These are phyloP conservation scores for Yoshiicerus persimilis DNA, from an alignment of 1,140 invertebrate species.

Conservation along the genomic window DNA sequence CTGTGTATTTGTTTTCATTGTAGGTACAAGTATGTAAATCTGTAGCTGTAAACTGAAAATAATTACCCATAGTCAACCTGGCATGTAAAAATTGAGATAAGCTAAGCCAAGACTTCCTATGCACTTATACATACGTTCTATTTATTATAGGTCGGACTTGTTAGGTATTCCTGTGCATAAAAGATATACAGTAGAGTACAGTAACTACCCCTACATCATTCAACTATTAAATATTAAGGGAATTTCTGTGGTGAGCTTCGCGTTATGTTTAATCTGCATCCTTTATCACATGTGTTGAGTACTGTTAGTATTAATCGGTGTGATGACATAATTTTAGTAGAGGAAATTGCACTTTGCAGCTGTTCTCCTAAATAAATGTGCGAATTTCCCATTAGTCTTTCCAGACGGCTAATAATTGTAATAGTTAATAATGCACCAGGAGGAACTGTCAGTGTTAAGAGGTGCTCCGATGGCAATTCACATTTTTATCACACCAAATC, in stretches of 20 bases:
- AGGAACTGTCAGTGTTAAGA: not conserved
- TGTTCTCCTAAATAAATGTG: not conserved
- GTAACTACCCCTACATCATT: no score
- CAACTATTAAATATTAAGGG: not conserved
- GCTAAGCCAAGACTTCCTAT: not conserved
- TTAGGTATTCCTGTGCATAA: no score
- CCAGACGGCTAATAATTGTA: not conserved
- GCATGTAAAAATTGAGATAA: not conserved
- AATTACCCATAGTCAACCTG: not conserved
- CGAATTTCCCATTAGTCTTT: not conserved
- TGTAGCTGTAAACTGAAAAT: not conserved
- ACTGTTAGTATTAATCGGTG: not conserved
- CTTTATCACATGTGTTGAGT: not conserved
- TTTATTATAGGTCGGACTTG: no score
- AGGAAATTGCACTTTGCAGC: not conserved
- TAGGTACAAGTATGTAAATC: not conserved
- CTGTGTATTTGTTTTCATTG: not conserved
- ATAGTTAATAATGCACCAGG: not conserved
- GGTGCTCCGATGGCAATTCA: not conserved
- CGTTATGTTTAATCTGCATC: not conserved
- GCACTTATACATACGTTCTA: not conserved
- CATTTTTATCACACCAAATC: not conserved
- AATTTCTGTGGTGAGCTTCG: not conserved
- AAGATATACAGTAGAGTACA: not conserved
- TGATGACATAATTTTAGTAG: not conserved